phyloP scores from a whole-genome alignment of 2,888 invertebrate species.

The Polia nebulosa region DNA sequence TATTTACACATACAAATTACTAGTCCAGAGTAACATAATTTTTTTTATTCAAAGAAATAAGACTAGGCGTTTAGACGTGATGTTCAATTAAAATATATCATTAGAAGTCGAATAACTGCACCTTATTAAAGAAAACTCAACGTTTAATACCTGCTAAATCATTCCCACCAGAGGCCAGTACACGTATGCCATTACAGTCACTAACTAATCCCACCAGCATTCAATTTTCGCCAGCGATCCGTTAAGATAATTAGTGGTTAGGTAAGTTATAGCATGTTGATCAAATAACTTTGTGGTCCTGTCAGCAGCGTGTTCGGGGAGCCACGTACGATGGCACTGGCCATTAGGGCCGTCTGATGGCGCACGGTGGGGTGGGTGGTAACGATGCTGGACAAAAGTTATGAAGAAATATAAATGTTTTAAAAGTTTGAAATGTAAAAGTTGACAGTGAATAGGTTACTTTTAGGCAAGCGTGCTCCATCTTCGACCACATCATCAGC shows the following conservation, averaged over 20 bases:
- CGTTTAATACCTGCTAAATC: background rate
- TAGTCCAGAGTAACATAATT: too few relatives aligned
- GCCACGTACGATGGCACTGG: conserved; percentile 36
- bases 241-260: conserved; percentile 53
- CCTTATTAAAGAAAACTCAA: background rate
- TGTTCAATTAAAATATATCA: too few relatives aligned
- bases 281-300: conserved; percentile 57
- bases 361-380: conserved; percentile 34
- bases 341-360: conserved; percentile 56
- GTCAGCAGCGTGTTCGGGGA: conserved; percentile 54
- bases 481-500: too few relatives aligned
- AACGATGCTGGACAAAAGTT: conserved; percentile 8
- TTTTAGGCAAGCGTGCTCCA: too few relatives aligned
- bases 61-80: too few relatives aligned
- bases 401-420: too few relatives aligned
- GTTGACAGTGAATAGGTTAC: too few relatives aligned
- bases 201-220: conserved; percentile 27
- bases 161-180: background rate
- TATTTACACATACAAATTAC: too few relatives aligned
- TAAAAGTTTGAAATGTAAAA: too few relatives aligned
- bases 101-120: too few relatives aligned
- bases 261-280: conserved; percentile 61
- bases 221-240: conserved; percentile 41
- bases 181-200: background rate
- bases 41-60: too few relatives aligned